These are phyloP conservation scores for Campoplex capitator DNA, from an alignment of 2,888 invertebrate species.

Conservation along the genomic window DNA sequence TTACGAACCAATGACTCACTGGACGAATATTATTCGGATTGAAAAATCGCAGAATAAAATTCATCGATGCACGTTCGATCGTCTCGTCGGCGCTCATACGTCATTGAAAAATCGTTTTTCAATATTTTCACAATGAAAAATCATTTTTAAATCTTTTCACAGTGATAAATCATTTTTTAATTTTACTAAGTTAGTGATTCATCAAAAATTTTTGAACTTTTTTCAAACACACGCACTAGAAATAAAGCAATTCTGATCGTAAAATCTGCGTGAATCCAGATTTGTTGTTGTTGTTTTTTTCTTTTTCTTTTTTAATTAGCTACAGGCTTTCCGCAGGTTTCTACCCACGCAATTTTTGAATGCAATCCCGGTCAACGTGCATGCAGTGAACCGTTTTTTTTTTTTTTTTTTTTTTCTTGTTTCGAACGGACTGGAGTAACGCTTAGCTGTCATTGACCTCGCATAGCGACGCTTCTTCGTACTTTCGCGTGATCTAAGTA, in stretches of 20 bases:
- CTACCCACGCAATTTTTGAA: conserved; percentile 16
- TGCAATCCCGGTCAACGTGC: conserved; percentile 23
- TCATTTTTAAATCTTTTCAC: no score
- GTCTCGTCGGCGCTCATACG: no score
- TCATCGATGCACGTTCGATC: background rate
- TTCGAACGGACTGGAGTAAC: conserved; percentile 32
- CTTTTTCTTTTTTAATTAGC: conserved; percentile 6
- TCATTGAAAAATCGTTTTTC: no score
- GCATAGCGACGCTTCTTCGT: conserved; percentile 65
- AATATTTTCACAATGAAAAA: no score
- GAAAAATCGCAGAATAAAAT: background rate
- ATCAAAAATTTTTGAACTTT: no score
- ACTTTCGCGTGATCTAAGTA: conserved; percentile 58
- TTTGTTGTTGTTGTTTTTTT: no score
- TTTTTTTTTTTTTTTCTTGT: conserved; percentile 34
- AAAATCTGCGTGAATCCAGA: no score
- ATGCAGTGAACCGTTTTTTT: conserved; percentile 33
- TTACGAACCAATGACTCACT: background rate
- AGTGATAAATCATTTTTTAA: no score
- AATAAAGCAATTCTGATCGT: no score
- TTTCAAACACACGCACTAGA: no score
- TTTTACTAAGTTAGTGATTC: no score
- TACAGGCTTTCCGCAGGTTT: background rate
- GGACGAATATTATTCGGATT: background rate
- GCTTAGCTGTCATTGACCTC: conserved; percentile 69